Evolutionary conservation across 1,140 invertebrate genomes (phyloP), one percentile per base, ranked within the genome.

Genomic region (Sitodiplosis mosellana): DNA sequence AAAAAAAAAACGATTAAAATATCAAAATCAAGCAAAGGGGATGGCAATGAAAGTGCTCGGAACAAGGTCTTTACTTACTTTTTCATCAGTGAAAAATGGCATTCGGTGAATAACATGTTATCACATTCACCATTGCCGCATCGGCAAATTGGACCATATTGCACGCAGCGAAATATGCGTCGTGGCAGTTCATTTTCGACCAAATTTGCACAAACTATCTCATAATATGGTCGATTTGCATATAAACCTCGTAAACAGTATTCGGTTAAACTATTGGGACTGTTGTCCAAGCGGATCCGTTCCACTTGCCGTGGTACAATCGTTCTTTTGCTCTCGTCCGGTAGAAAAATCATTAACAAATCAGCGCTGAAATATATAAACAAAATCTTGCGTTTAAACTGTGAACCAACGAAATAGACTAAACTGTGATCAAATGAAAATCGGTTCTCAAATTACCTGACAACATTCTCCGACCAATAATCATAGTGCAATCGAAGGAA

Each of bases 31-130:
- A n/a, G n/a, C n/a, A n/a, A n/a, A 42, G 11, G 6, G 7, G 15
- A 17, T 42, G 14, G 18, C 41, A 19, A 11, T 11, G 18, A 20
- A 42, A 11, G 18, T 41, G 17, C 10, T 27, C 10, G 27, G 2
- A 19, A 21, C 33, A 49, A 46, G 37, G 27, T 27, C 10, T 27
- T 4, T 33, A 54, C 54, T 52, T 44, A 63, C 61, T 60, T 54
- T 34, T 63, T 63, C 19, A 63, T 57, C 22, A 61, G 52, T 58
- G 62, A 60, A 49, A 63, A 62, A 54, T 63, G 61, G 54, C 61
- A 63, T 15, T 58, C 53, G 20, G 60, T 62, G 48, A 60, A 63
- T 43, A 63, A 48, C 33, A 54, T 58, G 33, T 57, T 49, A 17
- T 55, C 58, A 34, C 61, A 63, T 49, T 54, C 56, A 45, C 51